Evolutionary conservation across 1,140 invertebrate genomes (phyloP).

Genomic region (Drosophila parabipectinata): DNA sequence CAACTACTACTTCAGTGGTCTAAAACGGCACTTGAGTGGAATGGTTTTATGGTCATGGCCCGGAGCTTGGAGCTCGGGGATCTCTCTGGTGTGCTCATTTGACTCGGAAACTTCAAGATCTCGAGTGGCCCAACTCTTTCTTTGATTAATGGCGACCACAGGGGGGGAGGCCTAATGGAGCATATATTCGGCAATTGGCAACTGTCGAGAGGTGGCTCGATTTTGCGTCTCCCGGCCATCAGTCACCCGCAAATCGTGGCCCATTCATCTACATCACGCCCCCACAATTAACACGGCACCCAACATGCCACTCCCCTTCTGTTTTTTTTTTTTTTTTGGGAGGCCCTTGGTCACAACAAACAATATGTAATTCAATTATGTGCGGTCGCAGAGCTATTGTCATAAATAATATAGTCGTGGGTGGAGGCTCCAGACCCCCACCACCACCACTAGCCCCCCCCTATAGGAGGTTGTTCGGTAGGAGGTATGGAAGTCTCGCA

Average conservation of each 20-base stretch:
- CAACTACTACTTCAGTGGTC: conserved; percentile 77
- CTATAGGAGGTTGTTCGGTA: no score
- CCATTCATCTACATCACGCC: conserved; percentile 79
- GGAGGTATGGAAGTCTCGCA: neutral
- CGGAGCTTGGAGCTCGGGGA: neutral
- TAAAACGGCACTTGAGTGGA: conserved; percentile 81
- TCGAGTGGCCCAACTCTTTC: neutral
- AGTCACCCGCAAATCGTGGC: conserved; percentile 56
- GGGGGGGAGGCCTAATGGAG: conserved; percentile 15
- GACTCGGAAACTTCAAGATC: neutral
- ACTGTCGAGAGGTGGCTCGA: conserved; percentile 17
- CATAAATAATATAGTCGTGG: conserved; percentile 65
- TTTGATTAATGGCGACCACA: conserved; percentile 27
- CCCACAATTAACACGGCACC: conserved; percentile 70
- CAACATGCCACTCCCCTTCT: conserved; percentile 45
- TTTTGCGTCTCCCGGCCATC: conserved; percentile 30
- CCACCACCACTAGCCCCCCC: no score
- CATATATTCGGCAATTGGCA: conserved; percentile 17
- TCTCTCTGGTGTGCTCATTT: conserved; percentile 22
- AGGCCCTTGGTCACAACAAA: conserved; percentile 46
- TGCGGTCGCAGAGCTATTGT: conserved; percentile 66
- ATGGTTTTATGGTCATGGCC: conserved; percentile 2
- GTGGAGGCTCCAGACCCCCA: neutral
- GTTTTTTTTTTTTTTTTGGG: conserved; percentile 5
- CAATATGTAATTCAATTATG: conserved; percentile 80